Evolutionary conservation across 2,113 vertebrate genomes (phyloP), one percentile per base, ranked within the genome.

Genomic region (Caloenas nicobarica): DNA sequence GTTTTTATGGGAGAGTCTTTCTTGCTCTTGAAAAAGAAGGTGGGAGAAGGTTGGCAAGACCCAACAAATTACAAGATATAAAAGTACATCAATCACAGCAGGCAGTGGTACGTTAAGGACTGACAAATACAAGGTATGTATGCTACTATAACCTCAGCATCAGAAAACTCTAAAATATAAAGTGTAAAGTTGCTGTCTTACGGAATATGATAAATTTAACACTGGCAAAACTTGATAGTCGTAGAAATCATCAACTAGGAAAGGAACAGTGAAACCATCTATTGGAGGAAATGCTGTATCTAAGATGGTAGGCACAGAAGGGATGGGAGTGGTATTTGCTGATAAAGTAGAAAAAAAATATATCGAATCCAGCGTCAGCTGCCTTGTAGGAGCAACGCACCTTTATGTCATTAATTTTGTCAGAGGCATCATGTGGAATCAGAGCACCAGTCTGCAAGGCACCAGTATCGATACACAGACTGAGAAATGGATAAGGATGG

Each of bases 251-350:
- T 48, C 58, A 50, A 8, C 5, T 2, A 44, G 77, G 22, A 23
- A 61, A 65, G 71, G 46, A 89, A 25, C 0, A 50, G 42, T 0
- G 5, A 53, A 74, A 38, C 5, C 29, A 8, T 0, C 0, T 13
- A 17, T 13, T 3, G 29, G 12, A 80, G 44, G 68, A 64, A 66
- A 38, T 9, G 13, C 31, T 18, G 5, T 50, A 15, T 15, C 56
- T 34, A 21, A 74, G 51, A 70, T 13, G 53, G 51, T 57, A 89
- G 50, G 51, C 61, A 40, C 23, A n/a, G 57, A 77, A 28, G 36
- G 71, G 54, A 24, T 22, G 18, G 50, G 36, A 16, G 25, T 31
- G 58, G 73, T 58, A 34, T n/a, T 61, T 91, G 62, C 65, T 91
- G 81, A 70, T 76, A 86, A 88, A 77, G 36, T 2, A 51, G 44